Percentiles rank a stretch among this genome's conserved stretches.
Evolutionary conservation across 2,888 invertebrate genomes (phyloP).

Genomic region (Acheta domesticus): DNA sequence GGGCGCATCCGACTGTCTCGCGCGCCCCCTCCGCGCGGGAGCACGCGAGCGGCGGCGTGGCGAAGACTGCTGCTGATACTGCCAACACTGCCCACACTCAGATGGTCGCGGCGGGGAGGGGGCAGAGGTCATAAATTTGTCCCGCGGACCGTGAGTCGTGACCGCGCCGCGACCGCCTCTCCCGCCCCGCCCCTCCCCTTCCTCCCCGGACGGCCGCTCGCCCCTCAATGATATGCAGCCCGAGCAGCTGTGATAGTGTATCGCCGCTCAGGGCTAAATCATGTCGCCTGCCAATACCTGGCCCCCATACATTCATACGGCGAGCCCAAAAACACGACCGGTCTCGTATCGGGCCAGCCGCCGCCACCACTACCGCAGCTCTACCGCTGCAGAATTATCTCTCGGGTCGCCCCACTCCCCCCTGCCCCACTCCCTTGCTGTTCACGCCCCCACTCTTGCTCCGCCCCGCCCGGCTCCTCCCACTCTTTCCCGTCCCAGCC

Average conservation of each 20-base stretch:
- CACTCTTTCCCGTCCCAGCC: neutral
- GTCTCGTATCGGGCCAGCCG: neutral
- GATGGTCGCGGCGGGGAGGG: neutral
- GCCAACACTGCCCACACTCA: no score
- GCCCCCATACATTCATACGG: neutral
- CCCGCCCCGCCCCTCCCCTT: neutral
- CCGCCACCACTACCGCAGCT: neutral
- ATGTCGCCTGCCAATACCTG: conserved; percentile 1
- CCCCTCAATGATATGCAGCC: conserved; percentile 8
- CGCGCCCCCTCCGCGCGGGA: no score
- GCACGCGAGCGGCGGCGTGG: no score
- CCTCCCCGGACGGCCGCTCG: neutral
- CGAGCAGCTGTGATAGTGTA: conserved; percentile 1
- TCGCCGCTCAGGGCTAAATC: neutral
- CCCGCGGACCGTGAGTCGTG: neutral
- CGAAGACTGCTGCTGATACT: no score
- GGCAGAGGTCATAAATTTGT: neutral
- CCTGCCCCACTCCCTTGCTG: no score
- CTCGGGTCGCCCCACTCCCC: neutral
- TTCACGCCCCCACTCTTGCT: neutral
- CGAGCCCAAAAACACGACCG: neutral
- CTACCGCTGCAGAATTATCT: neutral
- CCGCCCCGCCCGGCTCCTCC: neutral
- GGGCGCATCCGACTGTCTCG: no score
- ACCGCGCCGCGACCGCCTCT: neutral